Conservation (phyloP, 2,113 vertebrate species). For the Corydoras sp. region DNA sequence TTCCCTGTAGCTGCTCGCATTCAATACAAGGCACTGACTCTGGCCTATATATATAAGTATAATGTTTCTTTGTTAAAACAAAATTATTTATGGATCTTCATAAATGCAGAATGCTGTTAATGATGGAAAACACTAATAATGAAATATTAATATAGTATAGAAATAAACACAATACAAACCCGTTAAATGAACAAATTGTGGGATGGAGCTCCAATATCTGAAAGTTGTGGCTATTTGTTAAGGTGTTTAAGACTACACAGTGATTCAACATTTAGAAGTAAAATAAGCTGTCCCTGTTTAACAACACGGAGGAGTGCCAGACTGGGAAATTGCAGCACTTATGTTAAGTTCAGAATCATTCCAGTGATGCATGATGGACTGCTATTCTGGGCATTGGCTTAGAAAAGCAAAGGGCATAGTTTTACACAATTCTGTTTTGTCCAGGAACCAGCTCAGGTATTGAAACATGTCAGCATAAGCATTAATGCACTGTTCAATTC, state of each 20-base stretch:
- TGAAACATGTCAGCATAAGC: not conserved
- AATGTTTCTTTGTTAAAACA: too few relatives aligned
- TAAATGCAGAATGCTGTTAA: too few relatives aligned
- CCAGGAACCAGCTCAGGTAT: not conserved
- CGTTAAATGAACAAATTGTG: too few relatives aligned
- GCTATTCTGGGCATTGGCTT: constrained; percentile 11
- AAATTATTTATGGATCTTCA: too few relatives aligned
- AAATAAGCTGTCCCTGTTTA: constrained; percentile 8
- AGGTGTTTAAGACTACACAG: not conserved
- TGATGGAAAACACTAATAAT: too few relatives aligned
- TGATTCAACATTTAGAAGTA: constrained; percentile 16
- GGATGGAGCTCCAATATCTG: too few relatives aligned
- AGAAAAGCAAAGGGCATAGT: constrained; percentile 4
- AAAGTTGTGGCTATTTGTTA: too few relatives aligned
- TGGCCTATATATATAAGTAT: too few relatives aligned
- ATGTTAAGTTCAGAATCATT: constrained; percentile 26
- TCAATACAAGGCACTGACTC: too few relatives aligned
- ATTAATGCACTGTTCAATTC: not conserved
- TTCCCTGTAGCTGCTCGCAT: too few relatives aligned
- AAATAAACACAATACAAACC: too few relatives aligned
- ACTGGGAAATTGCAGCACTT: constrained; percentile 20
- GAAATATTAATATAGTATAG: too few relatives aligned
- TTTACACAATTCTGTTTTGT: not conserved
- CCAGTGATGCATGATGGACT: constrained; percentile 10
- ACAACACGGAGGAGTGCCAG: constrained; percentile 8